Evolutionary conservation across 2,797 vertebrate genomes (phyloP), one percentile per base, ranked within the genome.

Genomic region (Aratinga solstitialis): DNA sequence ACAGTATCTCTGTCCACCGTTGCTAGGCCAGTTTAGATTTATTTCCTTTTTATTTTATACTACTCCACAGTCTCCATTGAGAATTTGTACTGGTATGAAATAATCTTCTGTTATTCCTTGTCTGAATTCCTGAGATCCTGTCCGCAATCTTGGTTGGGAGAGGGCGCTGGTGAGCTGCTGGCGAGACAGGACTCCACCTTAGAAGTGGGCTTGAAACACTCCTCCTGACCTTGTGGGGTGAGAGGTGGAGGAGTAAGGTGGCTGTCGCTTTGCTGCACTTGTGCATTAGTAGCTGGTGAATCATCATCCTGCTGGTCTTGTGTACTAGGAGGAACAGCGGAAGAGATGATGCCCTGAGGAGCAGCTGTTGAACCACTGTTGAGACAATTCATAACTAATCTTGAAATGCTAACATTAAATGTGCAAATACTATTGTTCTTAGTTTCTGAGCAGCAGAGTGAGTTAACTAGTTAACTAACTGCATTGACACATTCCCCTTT

Each of bases 291-390:
- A 92, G 93, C 94, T 93, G 86, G 84, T 95, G 96, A 93, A 90
- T 95, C 86, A 47, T 96, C 91, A 58, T 96, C 84, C 69, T 91
- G 93, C 89, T 89, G 91, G 90, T 94, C 88, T 82, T 73, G 91
- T 18, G 63, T 76, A 40, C 75, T 72, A 81, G 87, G 78, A 84
- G 78, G 62, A 86, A 66, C 84, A 89, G 94, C 66, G 1, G 5
- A 93, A 89, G 94, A 83, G 86, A 61, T 75, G 84, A 93, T 87
- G 81, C 94, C 93, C 95, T 96, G 96, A 97, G 86, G 59, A 94
- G 74, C 85, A 80, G 94, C 93, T 93, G 91, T 54, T 74, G 91
- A 94, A 82, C 77, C 61, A 54, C 95, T 96, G 95, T 89, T 71
- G 65, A 93, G 72, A 79, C 62, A 96, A 89, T 93, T 87, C 34